Conservation (phyloP, 2,797 vertebrate species). For the Lepilemur ruficaudatus region DNA sequence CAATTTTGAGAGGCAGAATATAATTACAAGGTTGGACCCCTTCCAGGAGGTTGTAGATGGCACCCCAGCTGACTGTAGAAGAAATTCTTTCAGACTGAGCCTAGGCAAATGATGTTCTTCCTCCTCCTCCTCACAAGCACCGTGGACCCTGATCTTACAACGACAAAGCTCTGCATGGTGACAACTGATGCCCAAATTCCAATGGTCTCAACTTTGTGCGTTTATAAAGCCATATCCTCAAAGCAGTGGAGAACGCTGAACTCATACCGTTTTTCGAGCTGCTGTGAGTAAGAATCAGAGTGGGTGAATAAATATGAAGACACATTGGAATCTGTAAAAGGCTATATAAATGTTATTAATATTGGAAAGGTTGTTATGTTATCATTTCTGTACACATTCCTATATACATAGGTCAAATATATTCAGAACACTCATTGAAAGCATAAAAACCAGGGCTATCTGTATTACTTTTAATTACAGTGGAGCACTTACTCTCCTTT, state of each 20-base stretch:
- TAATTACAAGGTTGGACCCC: conserved; percentile 35
- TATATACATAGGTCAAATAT: not conserved
- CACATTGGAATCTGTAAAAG: not conserved
- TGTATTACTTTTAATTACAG: not conserved
- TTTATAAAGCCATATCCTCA: not conserved
- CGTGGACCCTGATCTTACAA: not conserved
- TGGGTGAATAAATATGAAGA: not conserved
- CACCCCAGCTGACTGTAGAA: not conserved
- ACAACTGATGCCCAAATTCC: not conserved
- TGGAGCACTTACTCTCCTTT: not conserved
- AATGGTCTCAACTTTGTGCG: not conserved
- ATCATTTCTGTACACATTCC: not conserved
- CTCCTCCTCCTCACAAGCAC: not conserved
- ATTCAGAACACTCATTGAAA: not conserved
- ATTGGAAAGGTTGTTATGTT: not conserved
- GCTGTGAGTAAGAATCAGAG: not conserved
- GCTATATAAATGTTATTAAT: not conserved
- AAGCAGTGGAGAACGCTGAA: not conserved
- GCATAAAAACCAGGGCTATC: not conserved
- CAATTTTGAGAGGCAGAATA: conserved; percentile 51
- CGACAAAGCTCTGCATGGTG: not conserved
- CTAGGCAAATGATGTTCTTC: not conserved
- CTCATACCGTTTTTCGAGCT: not conserved
- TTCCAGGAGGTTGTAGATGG: conserved; percentile 47
- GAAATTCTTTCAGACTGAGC: not conserved